Evolutionary conservation across 2,113 vertebrate species (phyloP), one percentile per base, ranked within the genome.

Genomic region (Xiphophorus couchianus): DNA sequence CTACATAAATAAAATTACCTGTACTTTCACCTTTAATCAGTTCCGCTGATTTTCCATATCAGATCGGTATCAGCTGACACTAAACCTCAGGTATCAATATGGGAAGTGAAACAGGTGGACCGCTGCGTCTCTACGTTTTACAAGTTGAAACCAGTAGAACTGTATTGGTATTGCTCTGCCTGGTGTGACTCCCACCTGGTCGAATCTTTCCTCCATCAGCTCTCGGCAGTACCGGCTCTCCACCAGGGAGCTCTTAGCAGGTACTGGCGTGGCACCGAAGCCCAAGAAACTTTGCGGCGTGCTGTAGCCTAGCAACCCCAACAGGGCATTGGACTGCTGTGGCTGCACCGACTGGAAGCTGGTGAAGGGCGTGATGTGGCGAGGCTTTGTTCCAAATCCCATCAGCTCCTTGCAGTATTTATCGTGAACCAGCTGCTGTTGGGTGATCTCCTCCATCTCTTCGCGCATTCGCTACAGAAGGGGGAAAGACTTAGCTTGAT

Each of bases 381-480:
- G 97, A 9, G 98, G 98, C 67, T 99, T 99, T 11, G 97, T 93
- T 67, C 97, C 96, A 13, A 97, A 99, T 72, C 97, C 96, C 96
- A 98, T 96, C 79, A 99, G 88, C 76, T 99, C 98, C 84, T 97
- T 98, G 94, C 97, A 99, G 94, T 99, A 99, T 77, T 97, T 98
- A 91, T 99, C 97, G 0, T 99, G 98, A 2, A 99, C 97, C 84
- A 98, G 91, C 90, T 99, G 98, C 92, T 99, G 98, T 92, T 99
- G 98, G 0, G 97, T 98, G 88, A 99, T 99, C 80, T 99, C 98
- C 78, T 99, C 98, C 98, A 99, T 99, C 82, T 99, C 98, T 87
- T 99, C 98, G 44, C 97, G 95, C 90, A 99, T 96, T 65, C 98
- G 97, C 98, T 99, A 82, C 7, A 28, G 9, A 64, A 9, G 58